Evolutionary conservation across 1,140 invertebrate species (phyloP).

Genomic region (Zaprionus vittiger): DNA sequence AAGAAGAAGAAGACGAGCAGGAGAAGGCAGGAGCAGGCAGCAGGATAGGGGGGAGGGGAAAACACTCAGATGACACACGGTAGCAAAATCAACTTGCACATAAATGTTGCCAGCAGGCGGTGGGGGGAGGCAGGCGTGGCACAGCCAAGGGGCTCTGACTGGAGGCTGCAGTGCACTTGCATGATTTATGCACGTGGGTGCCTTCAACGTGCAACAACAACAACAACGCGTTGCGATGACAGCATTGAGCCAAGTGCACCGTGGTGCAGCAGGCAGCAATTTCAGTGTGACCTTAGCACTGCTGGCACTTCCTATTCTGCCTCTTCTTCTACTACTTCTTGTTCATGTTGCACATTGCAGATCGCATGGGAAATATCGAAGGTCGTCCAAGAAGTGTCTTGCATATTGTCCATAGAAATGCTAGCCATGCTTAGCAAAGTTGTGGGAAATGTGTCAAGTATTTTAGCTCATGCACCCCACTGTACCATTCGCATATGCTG

Average conservation of each 20-base stretch:
- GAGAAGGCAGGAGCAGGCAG: conserved; percentile 8
- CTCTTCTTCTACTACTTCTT: too few species aligned
- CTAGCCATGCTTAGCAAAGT: background rate
- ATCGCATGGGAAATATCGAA: background rate
- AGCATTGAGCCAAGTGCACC: conserved; percentile 11
- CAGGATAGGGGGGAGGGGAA: background rate
- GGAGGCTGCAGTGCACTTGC: conserved; percentile 36
- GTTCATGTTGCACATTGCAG: background rate
- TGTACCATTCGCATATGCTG: background rate
- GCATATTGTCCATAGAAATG: background rate
- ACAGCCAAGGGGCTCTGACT: conserved; percentile 4
- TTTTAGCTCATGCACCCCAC: background rate
- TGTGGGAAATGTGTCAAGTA: background rate
- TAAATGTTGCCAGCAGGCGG: conserved; percentile 43
- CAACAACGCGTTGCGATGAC: background rate
- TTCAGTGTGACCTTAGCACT: background rate
- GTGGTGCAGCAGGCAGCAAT: background rate
- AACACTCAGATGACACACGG: conserved; percentile 44
- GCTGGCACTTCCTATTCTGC: background rate
- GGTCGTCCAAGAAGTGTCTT: background rate
- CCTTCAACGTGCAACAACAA: conserved; percentile 35
- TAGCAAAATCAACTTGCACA: conserved; percentile 55
- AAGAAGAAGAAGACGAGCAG: conserved; percentile 32
- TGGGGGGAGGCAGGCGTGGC: background rate
- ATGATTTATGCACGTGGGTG: conserved; percentile 62